Base-by-base conservation (phyloP, 2,113 vertebrate genomes). In the Oceanites oceanicus region DNA sequence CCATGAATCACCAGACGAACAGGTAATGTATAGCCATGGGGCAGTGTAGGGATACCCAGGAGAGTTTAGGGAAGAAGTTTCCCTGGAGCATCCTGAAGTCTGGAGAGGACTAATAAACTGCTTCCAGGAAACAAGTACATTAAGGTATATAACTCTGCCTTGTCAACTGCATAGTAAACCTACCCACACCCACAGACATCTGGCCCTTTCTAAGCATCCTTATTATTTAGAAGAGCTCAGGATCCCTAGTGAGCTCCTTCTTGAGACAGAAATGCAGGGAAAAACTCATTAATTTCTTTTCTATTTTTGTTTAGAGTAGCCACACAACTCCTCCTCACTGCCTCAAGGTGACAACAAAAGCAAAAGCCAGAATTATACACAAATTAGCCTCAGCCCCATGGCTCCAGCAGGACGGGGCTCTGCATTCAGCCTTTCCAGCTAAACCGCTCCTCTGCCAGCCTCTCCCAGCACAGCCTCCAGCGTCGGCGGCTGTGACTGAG, bases 221-320 rank as follows among this genome's bases (percentile, higher is more conserved):
- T 50, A 30, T 58, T 30, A 67, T 55, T 92, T 87, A 68, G 30
- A 84, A n/a, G 30, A 81, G 73, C 59, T 82, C 77, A 40, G 44
- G 50, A 94, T 67, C 38, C 38, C 49, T 67, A 73, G 40, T 7
- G 40, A 90, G 87, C n/a, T 77, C 72, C 79, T 71, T 52, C 62
- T 16, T 59, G 62, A 85, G 78, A 87, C 44, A 88, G 58, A 92
- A 96, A 84, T 11, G 8, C 62, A 71, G 29, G 55, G 34, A 80
- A 87, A 81, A 23, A 73, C 30, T 71, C 40, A 13, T 7, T 2
- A 40, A 68, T 85, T 85, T 84, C 65, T 79, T 42, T 87, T 58
- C 77, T 78, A 23, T 79, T 86, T 91, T 70, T 86, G 55, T 89
- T 89, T 94, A 55, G 38, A 71, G 50, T 65, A 92, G 83, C 74